These are phyloP conservation scores for Centropristis striata DNA, from an alignment of 2,113 vertebrate species.

Conservation along the genomic window DNA sequence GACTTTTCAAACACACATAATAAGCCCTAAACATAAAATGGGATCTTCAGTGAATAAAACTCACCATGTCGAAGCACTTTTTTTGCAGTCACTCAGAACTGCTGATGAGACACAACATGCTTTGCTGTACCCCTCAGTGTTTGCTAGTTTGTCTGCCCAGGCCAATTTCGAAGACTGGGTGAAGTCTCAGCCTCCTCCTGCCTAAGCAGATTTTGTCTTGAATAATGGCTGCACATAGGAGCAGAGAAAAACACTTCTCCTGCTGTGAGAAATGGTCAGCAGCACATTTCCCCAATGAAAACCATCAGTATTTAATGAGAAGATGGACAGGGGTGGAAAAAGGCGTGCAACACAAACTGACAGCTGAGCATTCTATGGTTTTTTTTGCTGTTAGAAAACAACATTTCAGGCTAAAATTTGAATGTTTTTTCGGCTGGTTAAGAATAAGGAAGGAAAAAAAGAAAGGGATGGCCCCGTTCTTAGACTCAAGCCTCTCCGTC, in stretches of 20 bases:
- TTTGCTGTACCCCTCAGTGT: conserved; percentile 33
- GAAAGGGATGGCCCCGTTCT: conserved; percentile 40
- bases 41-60: conserved; percentile 28
- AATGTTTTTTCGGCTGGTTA: conserved; percentile 6
- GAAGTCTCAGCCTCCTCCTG: conserved; percentile 50
- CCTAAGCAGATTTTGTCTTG: conserved; percentile 60
- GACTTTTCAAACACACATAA: conserved; percentile 38
- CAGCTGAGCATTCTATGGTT: conserved; percentile 25
- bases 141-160: conserved; percentile 49
- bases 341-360: conserved; percentile 25
- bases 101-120: conserved; percentile 70
- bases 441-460: conserved; percentile 16
- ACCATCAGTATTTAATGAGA: conserved; percentile 41
- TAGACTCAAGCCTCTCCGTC: conserved; percentile 26
- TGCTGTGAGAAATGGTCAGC: conserved; percentile 37
- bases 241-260: conserved; percentile 39
- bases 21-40: conserved; percentile 56
- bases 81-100: conserved; percentile 60
- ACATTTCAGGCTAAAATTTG: conserved; percentile 4
- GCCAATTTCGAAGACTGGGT: conserved; percentile 47
- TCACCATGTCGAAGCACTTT: conserved; percentile 32
- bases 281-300: conserved; percentile 26
- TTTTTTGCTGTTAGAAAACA: neutral
- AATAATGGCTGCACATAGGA: conserved; percentile 55
- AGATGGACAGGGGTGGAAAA: conserved; percentile 24